Base-by-base conservation (phyloP, 2,113 vertebrate genomes). In the Philantomba maxwellii region DNA sequence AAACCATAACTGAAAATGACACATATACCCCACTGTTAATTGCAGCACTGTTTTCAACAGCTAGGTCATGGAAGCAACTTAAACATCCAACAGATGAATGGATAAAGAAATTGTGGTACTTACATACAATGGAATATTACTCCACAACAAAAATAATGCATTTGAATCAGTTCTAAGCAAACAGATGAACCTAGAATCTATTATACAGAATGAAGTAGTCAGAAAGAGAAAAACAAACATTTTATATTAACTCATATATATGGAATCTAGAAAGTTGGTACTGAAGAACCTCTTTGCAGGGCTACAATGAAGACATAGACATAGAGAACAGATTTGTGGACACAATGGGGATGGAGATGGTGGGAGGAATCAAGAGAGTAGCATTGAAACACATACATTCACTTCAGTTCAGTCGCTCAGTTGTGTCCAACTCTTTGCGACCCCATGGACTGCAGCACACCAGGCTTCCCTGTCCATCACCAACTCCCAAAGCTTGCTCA, bases 401-500 rank as follows among this genome's bases (percentile, higher is more conserved):
- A 10, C 33, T 36, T 36, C 33, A 66, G 8, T 66, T 66, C 64
- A 70, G 64, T 70, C 2, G 0, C 17, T 70, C 9, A 70, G 64
- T 36, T 1, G 0, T 70, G 64, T 36, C 64, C 9, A 5, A 11
- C n/a, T 70, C 64, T 66, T 11, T 36, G n/a, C 0, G 4, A 70
- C n/a, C 19, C n/a, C n/a, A 36, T 36, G 64, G 64, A 36, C 9
- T 21, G 9, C n/a, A 70, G 64, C 64, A 36, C 0, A 4, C 17
- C 64, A 70, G 64, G 17, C 17, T 36, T 70, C n/a, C 64, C 17
- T 70, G 17, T 70, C 64, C 9, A 5, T 70, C n/a, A 70, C n/a
- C 64, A 36, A 2, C 8, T 70, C n/a, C 64, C n/a, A 36, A 19
- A 70, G 64, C n/a, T 70, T 70, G 64, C 64, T 70, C n/a, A 36